A percentile compares a stretch with the other conserved stretches of the same genome.
Evolutionary conservation across 2,113 vertebrate genomes (phyloP).

Genomic region (Raja brachyura): DNA sequence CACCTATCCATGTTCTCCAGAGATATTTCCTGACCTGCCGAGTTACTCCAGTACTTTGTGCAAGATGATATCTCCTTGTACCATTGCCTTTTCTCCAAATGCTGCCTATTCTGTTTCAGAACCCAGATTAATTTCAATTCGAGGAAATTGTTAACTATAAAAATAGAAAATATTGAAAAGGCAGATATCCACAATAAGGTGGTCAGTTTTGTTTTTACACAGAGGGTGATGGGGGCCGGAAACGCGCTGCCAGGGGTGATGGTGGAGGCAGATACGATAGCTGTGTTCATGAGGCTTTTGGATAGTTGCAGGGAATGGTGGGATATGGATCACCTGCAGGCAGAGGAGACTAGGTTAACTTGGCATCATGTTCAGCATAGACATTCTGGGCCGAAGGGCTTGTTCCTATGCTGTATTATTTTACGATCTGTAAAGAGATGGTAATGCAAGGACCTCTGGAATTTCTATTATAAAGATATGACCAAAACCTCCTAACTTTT

Average conservation of each 20-base stretch:
- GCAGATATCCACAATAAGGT: background rate
- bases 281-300: too few species aligned
- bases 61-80: background rate
- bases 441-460: background rate
- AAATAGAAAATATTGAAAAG: background rate
- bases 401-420: too few species aligned
- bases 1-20: too few species aligned
- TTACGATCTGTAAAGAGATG: background rate
- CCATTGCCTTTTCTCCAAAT: background rate
- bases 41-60: background rate
- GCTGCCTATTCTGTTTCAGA: background rate
- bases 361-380: too few species aligned
- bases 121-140: background rate
- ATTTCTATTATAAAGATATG: too few species aligned
- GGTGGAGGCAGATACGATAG: too few species aligned
- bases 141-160: background rate
- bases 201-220: background rate
- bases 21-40: too few species aligned
- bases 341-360: background rate
- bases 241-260: too few species aligned
- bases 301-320: too few species aligned
- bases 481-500: background rate
- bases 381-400: too few species aligned
- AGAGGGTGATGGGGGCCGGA: too few species aligned
- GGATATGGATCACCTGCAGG: too few species aligned